Percentiles rank a stretch among this genome's conserved stretches.
phyloP scores from a whole-genome alignment of 1,140 invertebrate species.

The Nautilus pompilius region DNA sequence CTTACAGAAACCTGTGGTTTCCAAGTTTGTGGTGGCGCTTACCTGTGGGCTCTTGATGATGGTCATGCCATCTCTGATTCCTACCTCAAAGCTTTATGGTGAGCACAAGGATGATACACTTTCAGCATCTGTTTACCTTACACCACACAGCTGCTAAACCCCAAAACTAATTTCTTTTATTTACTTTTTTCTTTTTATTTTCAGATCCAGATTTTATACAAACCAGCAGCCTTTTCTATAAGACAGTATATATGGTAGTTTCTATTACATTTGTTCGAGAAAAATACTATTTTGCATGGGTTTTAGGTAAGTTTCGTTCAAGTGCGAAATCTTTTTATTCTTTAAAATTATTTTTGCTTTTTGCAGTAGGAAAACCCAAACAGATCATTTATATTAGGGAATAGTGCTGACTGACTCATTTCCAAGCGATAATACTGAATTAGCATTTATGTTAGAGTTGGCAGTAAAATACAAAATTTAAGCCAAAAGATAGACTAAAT shows the following conservation, averaged over 20 bases:
- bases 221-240: conserved; percentile 63
- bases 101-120: conserved; percentile 1
- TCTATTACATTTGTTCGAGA: conserved; percentile 66
- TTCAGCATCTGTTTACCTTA: neutral
- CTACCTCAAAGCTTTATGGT: conserved; percentile 15
- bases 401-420: too few relatives aligned
- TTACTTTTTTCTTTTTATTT: conserved; percentile 28
- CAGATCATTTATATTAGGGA: too few relatives aligned
- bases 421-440: too few relatives aligned
- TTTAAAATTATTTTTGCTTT: too few relatives aligned
- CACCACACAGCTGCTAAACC: too few relatives aligned
- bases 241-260: conserved; percentile 74
- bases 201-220: conserved; percentile 68
- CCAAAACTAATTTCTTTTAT: too few relatives aligned
- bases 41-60: conserved; percentile 66
- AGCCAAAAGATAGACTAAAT: too few relatives aligned
- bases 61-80: conserved; percentile 63
- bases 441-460: too few relatives aligned
- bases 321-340: too few relatives aligned
- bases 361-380: too few relatives aligned
- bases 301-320: conserved; percentile 61
- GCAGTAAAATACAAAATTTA: too few relatives aligned
- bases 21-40: conserved; percentile 61
- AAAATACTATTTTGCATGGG: conserved; percentile 97
- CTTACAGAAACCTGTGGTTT: conserved; percentile 59